Evolutionary conservation across 2,888 invertebrate species (phyloP).

Genomic region (Polydrusus tereticollis): DNA sequence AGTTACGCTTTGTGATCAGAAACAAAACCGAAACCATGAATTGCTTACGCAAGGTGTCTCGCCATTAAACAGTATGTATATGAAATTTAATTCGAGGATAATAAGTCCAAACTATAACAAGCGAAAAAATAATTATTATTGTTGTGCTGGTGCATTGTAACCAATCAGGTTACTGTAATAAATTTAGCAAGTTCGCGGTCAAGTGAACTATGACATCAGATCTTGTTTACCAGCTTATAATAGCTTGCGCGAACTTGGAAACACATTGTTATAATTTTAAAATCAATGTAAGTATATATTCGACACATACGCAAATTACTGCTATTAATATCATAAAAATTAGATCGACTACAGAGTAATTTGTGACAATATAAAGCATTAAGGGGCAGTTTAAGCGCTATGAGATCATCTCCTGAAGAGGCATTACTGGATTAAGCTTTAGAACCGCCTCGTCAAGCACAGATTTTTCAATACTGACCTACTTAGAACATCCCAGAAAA

Average conservation of each 20-base stretch:
- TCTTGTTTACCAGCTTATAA: slow-evolving; percentile 33
- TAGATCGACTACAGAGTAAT: too few species aligned
- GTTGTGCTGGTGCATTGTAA: neutral
- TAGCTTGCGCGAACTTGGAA: slow-evolving; percentile 30
- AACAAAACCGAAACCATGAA: slow-evolving; percentile 10
- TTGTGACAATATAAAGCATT: too few species aligned
- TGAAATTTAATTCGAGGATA: slow-evolving; percentile 2
- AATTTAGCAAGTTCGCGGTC: slow-evolving; percentile 41
- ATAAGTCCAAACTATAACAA: neutral
- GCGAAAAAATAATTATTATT: slow-evolving; percentile 10
- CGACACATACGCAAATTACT: too few species aligned
- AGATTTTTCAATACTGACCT: too few species aligned
- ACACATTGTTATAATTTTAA: neutral
- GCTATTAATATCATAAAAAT: too few species aligned
- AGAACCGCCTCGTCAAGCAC: too few species aligned
- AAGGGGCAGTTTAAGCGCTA: too few species aligned
- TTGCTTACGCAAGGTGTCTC: neutral
- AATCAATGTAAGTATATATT: neutral
- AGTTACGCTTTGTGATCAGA: slow-evolving; percentile 3
- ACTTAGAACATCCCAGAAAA: too few species aligned
- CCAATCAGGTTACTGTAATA: neutral
- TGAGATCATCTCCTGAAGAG: too few species aligned
- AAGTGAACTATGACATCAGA: slow-evolving; percentile 43
- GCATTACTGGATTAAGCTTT: too few species aligned
- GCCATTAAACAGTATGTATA: neutral